A percentile compares a stretch with the other conserved stretches of the same genome.
Conservation (phyloP, 1,140 invertebrate genomes). For the Halotydeus destructor region DNA sequence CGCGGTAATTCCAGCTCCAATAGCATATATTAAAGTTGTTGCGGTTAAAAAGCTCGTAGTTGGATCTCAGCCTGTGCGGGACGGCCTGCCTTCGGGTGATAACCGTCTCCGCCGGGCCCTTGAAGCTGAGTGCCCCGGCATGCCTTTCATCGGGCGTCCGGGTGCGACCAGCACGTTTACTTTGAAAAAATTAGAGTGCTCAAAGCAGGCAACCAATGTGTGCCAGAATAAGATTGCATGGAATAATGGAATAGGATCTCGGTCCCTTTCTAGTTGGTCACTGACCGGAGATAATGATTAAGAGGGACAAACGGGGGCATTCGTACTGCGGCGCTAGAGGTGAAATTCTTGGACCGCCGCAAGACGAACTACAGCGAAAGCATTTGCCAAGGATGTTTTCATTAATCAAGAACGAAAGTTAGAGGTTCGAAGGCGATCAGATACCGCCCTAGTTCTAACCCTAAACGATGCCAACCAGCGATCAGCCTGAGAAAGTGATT, state of each 20-base stretch:
- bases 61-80: constrained; percentile 19
- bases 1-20: constrained; percentile 76
- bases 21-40: constrained; percentile 61
- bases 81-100: constrained; percentile 8
- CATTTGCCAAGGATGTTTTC: constrained; percentile 63
- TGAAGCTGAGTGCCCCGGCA: constrained; percentile 16
- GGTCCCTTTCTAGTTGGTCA: constrained; percentile 39
- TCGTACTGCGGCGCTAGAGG: constrained; percentile 40
- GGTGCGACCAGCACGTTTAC: constrained; percentile 32
- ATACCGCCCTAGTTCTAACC: constrained; percentile 66
- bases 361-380: constrained; percentile 52
- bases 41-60: constrained; percentile 29
- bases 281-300: constrained; percentile 48
- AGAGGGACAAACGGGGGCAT: constrained; percentile 27
- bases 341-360: constrained; percentile 45
- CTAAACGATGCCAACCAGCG: constrained; percentile 61
- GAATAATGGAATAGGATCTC: constrained; percentile 60
- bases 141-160: constrained; percentile 26
- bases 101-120: too few relatives aligned
- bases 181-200: constrained; percentile 57
- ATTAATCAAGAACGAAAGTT: constrained; percentile 65
- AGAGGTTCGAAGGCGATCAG: constrained; percentile 59
- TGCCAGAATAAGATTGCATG: constrained; percentile 53
- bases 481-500: constrained; percentile 33
- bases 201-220: constrained; percentile 20